Conservation (phyloP, 2,113 vertebrate species). For the Xiphophorus maculatus region DNA sequence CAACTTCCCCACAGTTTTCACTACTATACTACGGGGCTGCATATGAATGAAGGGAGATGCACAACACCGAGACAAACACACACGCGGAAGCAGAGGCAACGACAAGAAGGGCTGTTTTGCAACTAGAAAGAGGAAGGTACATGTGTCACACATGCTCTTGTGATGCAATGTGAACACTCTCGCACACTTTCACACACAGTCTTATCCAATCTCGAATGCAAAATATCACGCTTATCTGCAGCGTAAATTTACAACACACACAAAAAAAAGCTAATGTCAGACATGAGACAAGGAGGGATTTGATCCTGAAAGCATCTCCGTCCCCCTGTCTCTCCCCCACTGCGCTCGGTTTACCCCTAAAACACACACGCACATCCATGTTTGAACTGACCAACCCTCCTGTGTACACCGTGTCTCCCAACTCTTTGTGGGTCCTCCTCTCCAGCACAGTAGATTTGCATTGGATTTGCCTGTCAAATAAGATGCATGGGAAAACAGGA, state of each 20-base stretch:
- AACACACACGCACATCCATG: too few species aligned
- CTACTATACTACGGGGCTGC: constrained; percentile 44
- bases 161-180: constrained; percentile 63
- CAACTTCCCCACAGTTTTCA: constrained; percentile 73
- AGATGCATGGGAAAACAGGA: constrained; percentile 36
- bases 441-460: constrained; percentile 57
- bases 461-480: constrained; percentile 74
- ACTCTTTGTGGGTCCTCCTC: constrained; percentile 19
- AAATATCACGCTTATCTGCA: constrained; percentile 4
- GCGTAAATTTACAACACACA: constrained; percentile 33
- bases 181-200: constrained; percentile 4
- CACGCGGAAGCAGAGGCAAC: constrained; percentile 30
- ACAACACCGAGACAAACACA: constrained; percentile 11
- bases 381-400: constrained; percentile 13
- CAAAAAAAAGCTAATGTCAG: not conserved
- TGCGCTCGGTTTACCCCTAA: too few species aligned
- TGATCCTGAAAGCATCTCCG: constrained; percentile 19
- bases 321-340: not conserved
- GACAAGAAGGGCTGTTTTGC: constrained; percentile 67
- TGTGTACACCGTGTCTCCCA: constrained; percentile 15
- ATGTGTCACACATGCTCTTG: constrained; percentile 59
- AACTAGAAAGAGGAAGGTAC: constrained; percentile 71
- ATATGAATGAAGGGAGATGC: constrained; percentile 71
- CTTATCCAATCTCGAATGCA: constrained; percentile 47
- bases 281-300: constrained; percentile 1